phyloP scores from a whole-genome alignment of 2,888 invertebrate genomes.

The Helleia helle region DNA sequence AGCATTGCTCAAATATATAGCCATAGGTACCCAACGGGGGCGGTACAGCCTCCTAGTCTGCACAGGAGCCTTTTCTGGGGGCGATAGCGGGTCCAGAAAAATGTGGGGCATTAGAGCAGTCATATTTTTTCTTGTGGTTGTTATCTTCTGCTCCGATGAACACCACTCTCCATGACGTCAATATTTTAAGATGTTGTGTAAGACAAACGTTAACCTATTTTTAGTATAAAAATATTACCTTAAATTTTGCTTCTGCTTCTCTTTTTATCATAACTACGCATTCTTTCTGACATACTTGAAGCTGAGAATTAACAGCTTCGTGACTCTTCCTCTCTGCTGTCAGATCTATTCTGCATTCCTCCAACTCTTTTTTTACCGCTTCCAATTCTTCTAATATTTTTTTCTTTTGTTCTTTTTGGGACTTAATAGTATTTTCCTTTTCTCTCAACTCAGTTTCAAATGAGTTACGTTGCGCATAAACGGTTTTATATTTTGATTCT shows the following conservation, averaged over 20 bases:
- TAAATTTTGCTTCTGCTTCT: slow-evolving; percentile 60
- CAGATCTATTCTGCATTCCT: slow-evolving; percentile 46
- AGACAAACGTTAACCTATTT: too few relatives aligned
- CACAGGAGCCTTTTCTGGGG: too few relatives aligned
- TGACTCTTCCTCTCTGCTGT: slow-evolving; percentile 44
- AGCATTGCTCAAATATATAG: too few relatives aligned
- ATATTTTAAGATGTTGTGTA: too few relatives aligned
- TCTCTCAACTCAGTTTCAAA: slow-evolving; percentile 40
- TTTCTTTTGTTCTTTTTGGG: slow-evolving; percentile 52
- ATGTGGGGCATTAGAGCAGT: too few relatives aligned
- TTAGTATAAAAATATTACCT: too few relatives aligned
- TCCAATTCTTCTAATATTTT: slow-evolving; percentile 37
- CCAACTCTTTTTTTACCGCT: slow-evolving; percentile 34
- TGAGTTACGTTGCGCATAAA: slow-evolving; percentile 30
- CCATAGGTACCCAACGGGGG: too few relatives aligned
- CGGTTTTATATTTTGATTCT: slow-evolving; percentile 50
- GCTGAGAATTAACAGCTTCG: slow-evolving; percentile 42
- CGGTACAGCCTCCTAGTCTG: too few relatives aligned
- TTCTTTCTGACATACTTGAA: slow-evolving; percentile 44
- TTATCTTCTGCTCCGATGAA: too few relatives aligned
- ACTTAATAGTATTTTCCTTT: slow-evolving; percentile 58
- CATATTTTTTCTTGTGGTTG: too few relatives aligned
- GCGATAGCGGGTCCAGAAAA: too few relatives aligned
- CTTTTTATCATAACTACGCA: slow-evolving; percentile 39
- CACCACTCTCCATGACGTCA: too few relatives aligned